Evolutionary conservation across 2,888 invertebrate genomes (phyloP).

Genomic region (Ectemnius continuus): DNA sequence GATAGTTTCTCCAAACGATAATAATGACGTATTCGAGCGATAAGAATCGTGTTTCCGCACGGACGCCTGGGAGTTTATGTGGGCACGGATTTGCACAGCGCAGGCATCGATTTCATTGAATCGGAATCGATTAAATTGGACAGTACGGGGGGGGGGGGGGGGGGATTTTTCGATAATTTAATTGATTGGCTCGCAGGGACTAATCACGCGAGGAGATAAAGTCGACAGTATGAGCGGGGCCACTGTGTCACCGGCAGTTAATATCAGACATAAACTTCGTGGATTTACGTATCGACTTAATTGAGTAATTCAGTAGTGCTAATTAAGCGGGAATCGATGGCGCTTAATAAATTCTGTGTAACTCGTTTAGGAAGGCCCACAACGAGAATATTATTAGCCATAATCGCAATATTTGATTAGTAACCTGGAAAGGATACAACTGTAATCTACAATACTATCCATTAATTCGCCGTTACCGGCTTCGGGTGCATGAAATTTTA

Average conservation of each 20-base stretch:
- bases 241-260: slow-evolving; percentile 30
- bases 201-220: slow-evolving; percentile 47
- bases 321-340: slow-evolving; percentile 48
- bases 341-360: slow-evolving; percentile 30
- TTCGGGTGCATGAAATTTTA: too few species aligned
- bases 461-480: too few species aligned
- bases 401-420: too few species aligned
- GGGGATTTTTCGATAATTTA: not conserved
- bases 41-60: slow-evolving; percentile 18
- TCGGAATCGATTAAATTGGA: not conserved
- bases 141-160: not conserved
- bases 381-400: not conserved
- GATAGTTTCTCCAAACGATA: not conserved
- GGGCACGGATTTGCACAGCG: not conserved
- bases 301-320: slow-evolving; percentile 33
- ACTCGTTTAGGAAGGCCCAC: slow-evolving; percentile 14
- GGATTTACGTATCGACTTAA: slow-evolving; percentile 26
- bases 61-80: slow-evolving; percentile 23
- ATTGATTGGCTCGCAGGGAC: not conserved
- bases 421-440: too few species aligned
- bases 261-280: slow-evolving; percentile 33
- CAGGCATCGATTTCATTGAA: not conserved
- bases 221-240: slow-evolving; percentile 22
- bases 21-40: slow-evolving; percentile 5
- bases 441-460: too few species aligned